Evolutionary conservation across 2,113 vertebrate genomes (phyloP), one percentile per base, ranked within the genome.

Genomic region (Nothoprocta pentlandii): DNA sequence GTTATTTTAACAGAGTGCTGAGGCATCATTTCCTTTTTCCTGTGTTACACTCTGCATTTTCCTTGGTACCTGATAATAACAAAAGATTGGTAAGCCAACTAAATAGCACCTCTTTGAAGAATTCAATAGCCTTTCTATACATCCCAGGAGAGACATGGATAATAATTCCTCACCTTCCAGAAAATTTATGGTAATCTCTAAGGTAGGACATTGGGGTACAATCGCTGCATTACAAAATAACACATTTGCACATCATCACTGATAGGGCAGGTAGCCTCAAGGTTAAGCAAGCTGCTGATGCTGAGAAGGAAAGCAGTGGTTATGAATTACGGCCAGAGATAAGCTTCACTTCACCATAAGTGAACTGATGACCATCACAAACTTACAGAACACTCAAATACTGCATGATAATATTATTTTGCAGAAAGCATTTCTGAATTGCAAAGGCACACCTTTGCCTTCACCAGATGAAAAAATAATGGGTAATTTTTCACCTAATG

Each of bases 211-310:
- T 26, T 84, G 66, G 85, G 89, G 59, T 20, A 75, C 75, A 21
- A 66, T n/a, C 74, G 69, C 75, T 97, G 93, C 96, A 93, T 97
- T 92, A 73, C 92, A 96, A 97, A 97, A 90, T 14, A 96, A 84
- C 71, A 26, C 81, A 95, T 97, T 96, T 96, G 80, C 81, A 93
- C 90, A 89, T 56, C 54, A 34, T 91, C 87, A 89, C 41, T 22
- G 64, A 71, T 8, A 68, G 30, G 93, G 86, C 74, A 36, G 73
- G 80, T 80, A 91, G 95, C 80, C 92, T 94, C 94, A 95, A 97
- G 93, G 96, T 97, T 96, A 97, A 97, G 95, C 58, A 94, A 39
- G 49, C 44, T 8, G 12, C 76, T 87, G 49, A 62, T 26, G 67
- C 73, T 89, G 64, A 80, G 56, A 93, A 83, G 13, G 83, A 76